Evolutionary conservation across 2,113 vertebrate genomes (phyloP).

Genomic region (Chaetorhynchus papuensis): DNA sequence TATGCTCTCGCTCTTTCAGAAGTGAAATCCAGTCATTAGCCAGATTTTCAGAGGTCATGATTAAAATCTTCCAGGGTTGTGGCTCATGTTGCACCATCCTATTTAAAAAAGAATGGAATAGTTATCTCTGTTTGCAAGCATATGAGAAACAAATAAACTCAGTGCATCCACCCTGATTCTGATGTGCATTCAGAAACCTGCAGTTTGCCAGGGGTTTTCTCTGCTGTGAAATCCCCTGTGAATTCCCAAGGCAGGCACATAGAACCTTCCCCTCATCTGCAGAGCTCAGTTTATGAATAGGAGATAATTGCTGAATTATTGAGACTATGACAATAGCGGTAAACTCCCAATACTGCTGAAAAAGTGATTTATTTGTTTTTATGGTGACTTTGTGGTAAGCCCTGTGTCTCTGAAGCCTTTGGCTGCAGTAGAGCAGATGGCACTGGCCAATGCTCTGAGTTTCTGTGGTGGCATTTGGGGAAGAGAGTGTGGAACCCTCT

Average conservation of each 20-base stretch:
- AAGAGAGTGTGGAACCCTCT: neutral
- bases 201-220: neutral
- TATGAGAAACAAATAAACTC: neutral
- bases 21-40: neutral
- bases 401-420: neutral
- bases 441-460: neutral
- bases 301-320: neutral
- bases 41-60: neutral
- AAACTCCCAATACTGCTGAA: neutral
- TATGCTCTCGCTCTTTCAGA: neutral
- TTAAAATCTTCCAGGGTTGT: neutral
- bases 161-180: neutral
- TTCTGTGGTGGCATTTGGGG: neutral
- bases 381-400: neutral
- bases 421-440: neutral
- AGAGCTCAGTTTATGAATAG: neutral
- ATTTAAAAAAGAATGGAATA: neutral
- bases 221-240: neutral
- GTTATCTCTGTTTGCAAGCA: neutral
- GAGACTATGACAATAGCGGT: neutral
- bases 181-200: neutral
- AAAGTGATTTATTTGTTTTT: neutral
- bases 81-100: neutral
- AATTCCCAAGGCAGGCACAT: neutral
- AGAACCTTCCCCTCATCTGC: neutral